These are phyloP conservation scores for Liasis olivaceus DNA, from an alignment of 2,797 vertebrate species.

Conservation along the genomic window DNA sequence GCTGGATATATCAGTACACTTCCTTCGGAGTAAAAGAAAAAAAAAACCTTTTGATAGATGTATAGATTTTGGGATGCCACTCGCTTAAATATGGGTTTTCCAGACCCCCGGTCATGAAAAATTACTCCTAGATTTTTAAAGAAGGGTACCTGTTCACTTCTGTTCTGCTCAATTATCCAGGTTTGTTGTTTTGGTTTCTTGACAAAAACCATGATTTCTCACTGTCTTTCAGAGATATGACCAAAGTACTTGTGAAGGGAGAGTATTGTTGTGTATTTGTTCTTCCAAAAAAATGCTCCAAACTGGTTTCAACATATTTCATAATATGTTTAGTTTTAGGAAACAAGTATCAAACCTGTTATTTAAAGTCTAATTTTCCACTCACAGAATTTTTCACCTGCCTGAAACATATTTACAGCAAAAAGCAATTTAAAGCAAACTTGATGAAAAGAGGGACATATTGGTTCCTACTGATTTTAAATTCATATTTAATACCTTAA, in stretches of 20 bases:
- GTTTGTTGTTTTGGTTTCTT: neutral
- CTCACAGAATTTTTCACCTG: neutral
- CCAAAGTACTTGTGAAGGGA: neutral
- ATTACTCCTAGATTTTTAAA: neutral
- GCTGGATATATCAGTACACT: neutral
- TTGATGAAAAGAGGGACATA: neutral
- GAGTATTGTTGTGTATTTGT: neutral
- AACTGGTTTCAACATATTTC: neutral
- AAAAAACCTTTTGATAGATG: neutral
- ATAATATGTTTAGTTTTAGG: neutral
- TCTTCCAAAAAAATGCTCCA: neutral
- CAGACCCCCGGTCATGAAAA: neutral
- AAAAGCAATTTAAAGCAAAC: neutral
- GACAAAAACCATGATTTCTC: neutral
- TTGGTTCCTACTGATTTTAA: neutral
- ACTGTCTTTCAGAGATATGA: constrained; percentile 8
- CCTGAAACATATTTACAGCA: neutral
- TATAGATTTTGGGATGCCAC: neutral
- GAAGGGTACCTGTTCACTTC: neutral
- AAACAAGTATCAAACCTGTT: neutral
- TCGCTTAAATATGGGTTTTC: neutral
- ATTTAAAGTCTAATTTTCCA: neutral
- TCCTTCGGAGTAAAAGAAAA: neutral
- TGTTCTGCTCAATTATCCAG: neutral
- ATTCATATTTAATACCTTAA: neutral